These are phyloP conservation scores for Microctonus hyperodae DNA, from an alignment of 2,888 invertebrate species.

Conservation along the genomic window DNA sequence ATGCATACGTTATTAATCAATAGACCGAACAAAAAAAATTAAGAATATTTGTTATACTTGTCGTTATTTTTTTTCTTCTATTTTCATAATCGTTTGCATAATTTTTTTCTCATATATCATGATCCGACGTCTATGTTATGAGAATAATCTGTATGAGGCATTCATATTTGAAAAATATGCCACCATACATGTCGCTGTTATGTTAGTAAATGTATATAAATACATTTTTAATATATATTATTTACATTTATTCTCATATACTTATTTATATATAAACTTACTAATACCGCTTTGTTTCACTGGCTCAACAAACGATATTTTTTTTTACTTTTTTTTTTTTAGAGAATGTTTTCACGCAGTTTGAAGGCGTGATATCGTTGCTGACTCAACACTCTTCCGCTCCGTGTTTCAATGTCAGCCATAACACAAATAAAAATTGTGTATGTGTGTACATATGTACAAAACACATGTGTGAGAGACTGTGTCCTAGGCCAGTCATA, in stretches of 20 bases:
- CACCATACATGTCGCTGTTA: background rate
- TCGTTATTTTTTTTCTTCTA: too few relatives aligned
- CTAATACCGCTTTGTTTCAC: background rate
- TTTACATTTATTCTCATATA: too few relatives aligned
- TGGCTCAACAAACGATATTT: background rate
- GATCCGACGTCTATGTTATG: background rate
- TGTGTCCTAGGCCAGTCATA: background rate
- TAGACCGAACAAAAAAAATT: background rate
- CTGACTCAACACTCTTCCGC: slow-evolving; percentile 46
- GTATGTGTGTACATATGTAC: background rate
- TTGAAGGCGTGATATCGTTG: slow-evolving; percentile 34
- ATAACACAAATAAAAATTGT: background rate
- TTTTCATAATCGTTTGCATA: too few relatives aligned
- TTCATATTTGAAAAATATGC: background rate
- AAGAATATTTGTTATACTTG: too few relatives aligned
- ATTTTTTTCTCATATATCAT: too few relatives aligned
- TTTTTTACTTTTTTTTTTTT: slow-evolving; percentile 13
- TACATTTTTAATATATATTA: too few relatives aligned
- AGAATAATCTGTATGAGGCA: background rate
- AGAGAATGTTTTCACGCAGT: slow-evolving; percentile 34
- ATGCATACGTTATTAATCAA: background rate
- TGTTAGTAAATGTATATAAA: background rate
- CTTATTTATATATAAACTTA: too few relatives aligned
- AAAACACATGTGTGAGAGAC: background rate
- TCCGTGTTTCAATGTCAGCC: slow-evolving; percentile 37